Conservation (phyloP, 2,888 invertebrate genomes). For the Pemphredon lugubris region DNA sequence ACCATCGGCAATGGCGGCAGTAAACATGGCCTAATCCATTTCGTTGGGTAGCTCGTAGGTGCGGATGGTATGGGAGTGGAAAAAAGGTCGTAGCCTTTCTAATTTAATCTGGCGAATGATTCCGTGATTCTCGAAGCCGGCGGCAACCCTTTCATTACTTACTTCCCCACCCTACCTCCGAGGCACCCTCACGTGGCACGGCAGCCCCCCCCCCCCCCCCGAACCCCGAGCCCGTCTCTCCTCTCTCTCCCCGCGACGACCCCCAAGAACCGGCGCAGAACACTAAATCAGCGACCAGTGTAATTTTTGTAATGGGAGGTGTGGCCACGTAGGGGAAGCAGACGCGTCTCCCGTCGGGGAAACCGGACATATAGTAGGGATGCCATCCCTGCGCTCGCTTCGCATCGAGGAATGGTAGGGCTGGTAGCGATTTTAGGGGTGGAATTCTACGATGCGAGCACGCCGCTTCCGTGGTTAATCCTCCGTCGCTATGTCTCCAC, state of each 20-base stretch:
- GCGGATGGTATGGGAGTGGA: constrained; percentile 54
- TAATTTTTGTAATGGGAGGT: constrained; percentile 82
- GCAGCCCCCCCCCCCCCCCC: constrained; percentile 37
- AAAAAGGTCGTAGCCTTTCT: constrained; percentile 79
- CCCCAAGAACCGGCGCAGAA: constrained; percentile 75
- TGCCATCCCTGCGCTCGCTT: constrained; percentile 60
- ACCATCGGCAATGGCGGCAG: constrained; percentile 62
- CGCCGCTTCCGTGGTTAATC: constrained; percentile 63
- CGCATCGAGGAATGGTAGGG: constrained; percentile 59
- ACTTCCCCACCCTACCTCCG: constrained; percentile 70
- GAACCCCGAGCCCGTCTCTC: constrained; percentile 35
- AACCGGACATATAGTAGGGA: constrained; percentile 64
- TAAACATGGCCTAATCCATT: constrained; percentile 75
- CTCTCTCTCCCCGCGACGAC: constrained; percentile 45
- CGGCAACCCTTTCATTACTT: constrained; percentile 81
- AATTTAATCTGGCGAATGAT: constrained; percentile 81
- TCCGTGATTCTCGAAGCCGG: constrained; percentile 79
- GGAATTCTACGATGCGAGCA: constrained; percentile 61
- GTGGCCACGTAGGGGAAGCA: constrained; percentile 77
- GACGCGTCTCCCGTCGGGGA: constrained; percentile 56
- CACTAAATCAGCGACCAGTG: constrained; percentile 81
- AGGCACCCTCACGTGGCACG: constrained; percentile 42
- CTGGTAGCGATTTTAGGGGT: constrained; percentile 58
- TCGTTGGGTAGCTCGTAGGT: constrained; percentile 54
- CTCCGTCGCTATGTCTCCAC: constrained; percentile 66